A percentile compares a stretch with the other conserved stretches of the same genome.
Evolutionary conservation across 1,140 invertebrate genomes (phyloP).

Genomic region (Galleria mellonella): DNA sequence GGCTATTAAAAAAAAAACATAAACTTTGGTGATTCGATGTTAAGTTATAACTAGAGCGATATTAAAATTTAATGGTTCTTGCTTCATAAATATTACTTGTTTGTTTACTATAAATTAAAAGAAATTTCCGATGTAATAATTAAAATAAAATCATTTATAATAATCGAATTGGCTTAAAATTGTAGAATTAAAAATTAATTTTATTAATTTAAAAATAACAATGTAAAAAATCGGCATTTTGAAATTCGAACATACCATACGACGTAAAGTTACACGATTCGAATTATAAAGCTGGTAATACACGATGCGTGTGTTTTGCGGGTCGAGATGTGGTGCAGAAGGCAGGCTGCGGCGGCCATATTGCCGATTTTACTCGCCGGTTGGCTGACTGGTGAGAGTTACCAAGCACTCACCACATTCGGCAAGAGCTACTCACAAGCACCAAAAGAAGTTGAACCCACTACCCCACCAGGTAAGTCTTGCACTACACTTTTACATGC

Average conservation of each 20-base stretch:
- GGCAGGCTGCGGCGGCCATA: conserved; percentile 52
- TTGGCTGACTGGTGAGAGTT: conserved; percentile 61
- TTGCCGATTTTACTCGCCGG: conserved; percentile 68
- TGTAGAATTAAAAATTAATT: no score
- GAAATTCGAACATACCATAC: not conserved
- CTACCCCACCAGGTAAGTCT: conserved; percentile 75
- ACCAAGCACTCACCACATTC: conserved; percentile 80
- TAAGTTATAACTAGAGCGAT: no score
- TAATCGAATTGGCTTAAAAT: no score
- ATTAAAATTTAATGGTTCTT: no score
- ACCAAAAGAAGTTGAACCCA: conserved; percentile 53
- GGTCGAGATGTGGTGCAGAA: conserved; percentile 60
- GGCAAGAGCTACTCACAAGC: conserved; percentile 78
- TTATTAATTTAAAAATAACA: no score
- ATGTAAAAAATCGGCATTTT: not conserved
- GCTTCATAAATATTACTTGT: no score
- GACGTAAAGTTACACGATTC: not conserved
- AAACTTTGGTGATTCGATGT: no score
- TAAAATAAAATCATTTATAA: no score
- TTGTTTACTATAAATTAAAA: no score
- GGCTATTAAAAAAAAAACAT: no score
- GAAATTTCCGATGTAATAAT: no score
- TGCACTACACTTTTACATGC: conserved; percentile 3
- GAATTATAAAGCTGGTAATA: conserved; percentile 21
- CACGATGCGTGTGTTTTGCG: conserved; percentile 51